Percentiles rank a stretch among this genome's conserved stretches.
phyloP scores from a whole-genome alignment of 37 sponge, comb jelly and placozoan genomes.

The Bolinopsis microptera region DNA sequence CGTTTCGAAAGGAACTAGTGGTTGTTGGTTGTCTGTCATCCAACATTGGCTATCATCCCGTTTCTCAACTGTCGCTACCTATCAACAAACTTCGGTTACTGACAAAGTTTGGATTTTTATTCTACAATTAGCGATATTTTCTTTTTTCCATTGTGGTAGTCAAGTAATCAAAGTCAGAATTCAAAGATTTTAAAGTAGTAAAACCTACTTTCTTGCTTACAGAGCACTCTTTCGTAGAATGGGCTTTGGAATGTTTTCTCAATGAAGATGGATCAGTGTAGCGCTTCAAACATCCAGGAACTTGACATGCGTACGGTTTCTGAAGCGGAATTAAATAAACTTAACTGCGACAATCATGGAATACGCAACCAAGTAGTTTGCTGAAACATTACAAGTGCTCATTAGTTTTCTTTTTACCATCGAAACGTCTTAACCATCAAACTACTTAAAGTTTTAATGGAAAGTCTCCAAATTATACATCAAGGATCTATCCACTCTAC shows the following conservation, averaged over 20 bases:
- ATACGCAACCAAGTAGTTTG: too few species aligned
- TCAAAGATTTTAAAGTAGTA: not conserved
- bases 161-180: too few species aligned
- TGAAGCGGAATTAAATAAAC: slow-evolving; percentile 54
- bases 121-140: too few species aligned
- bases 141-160: too few species aligned
- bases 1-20: not conserved
- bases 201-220: slow-evolving; percentile 73
- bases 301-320: slow-evolving; percentile 90
- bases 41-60: not conserved
- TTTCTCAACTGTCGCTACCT: not conserved
- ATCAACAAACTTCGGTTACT: not conserved
- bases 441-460: too few species aligned
- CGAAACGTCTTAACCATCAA: too few species aligned
- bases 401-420: too few species aligned
- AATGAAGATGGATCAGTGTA: slow-evolving; percentile 96
- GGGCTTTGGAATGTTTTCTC: slow-evolving; percentile 85
- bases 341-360: too few species aligned
- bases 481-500: too few species aligned
- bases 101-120: too few species aligned
- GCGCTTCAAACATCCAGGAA: slow-evolving; percentile 84
- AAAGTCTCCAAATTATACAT: too few species aligned
- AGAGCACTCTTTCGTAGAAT: slow-evolving; percentile 66
- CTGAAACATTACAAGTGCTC: too few species aligned
- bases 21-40: not conserved